These are phyloP conservation scores for Synergus laeviventris DNA, from an alignment of 2,888 invertebrate species.

Conservation along the genomic window DNA sequence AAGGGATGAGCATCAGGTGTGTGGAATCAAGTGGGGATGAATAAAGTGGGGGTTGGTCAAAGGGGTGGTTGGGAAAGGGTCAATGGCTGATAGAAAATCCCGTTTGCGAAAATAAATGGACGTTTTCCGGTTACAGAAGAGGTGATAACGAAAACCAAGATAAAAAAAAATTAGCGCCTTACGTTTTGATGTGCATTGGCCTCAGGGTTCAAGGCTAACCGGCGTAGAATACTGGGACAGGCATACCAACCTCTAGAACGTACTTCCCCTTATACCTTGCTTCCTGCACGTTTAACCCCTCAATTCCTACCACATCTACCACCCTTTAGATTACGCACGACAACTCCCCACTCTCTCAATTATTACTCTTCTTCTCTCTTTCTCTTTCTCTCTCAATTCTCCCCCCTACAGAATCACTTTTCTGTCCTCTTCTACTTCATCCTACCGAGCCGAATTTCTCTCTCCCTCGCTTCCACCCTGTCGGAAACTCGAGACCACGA, in stretches of 20 bases:
- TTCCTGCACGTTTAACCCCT: constrained; percentile 51
- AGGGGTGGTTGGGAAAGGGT: constrained; percentile 49
- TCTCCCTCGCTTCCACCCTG: constrained; percentile 19
- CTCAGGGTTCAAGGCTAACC: constrained; percentile 73
- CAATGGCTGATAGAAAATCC: constrained; percentile 51
- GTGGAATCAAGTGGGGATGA: constrained; percentile 49
- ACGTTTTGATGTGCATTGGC: constrained; percentile 62
- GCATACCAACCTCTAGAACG: constrained; percentile 61
- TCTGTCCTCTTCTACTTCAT: constrained; percentile 34
- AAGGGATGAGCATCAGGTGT: constrained; percentile 55
- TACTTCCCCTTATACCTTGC: constrained; percentile 52
- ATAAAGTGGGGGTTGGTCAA: constrained; percentile 47
- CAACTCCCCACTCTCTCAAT: constrained; percentile 40
- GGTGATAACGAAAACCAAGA: constrained; percentile 47
- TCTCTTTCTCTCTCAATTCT: constrained; percentile 39
- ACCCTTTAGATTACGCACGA: constrained; percentile 45
- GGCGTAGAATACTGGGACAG: constrained; percentile 67
- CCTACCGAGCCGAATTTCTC: neutral
- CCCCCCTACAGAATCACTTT: constrained; percentile 27
- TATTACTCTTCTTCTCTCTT: constrained; percentile 42
- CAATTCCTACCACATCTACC: constrained; percentile 44
- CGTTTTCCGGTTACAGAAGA: constrained; percentile 51
- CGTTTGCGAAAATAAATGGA: constrained; percentile 48
- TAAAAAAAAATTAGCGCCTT: constrained; percentile 51
- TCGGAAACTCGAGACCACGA: constrained; percentile 44